Evolutionary conservation across 2,888 invertebrate genomes (phyloP), one percentile per base, ranked within the genome.

Genomic region (Platypus cylindrus): DNA sequence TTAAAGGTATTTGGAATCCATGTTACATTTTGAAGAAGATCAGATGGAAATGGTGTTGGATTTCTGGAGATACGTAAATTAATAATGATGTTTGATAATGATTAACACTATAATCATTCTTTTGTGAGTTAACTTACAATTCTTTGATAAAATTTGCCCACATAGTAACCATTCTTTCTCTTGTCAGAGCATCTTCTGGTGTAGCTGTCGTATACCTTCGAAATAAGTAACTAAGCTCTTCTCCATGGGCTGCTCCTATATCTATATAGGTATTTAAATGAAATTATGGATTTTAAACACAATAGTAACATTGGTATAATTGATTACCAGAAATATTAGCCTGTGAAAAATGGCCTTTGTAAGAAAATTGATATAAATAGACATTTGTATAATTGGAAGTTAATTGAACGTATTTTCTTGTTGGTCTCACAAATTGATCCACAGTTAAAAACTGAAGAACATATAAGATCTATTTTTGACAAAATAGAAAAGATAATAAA

Each of bases 361-460:
- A 44, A 3, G 47, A 34, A 34, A 51, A 50, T 18, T 36, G 29
- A 30, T 50, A 51, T 24, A 41, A 43, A 37, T 49, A 51, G 1
- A 45, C 44, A 14, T 38, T 34, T 3, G 41, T 40, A 20, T 41
- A 30, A 36, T 66, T 62, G 46, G 67, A 64, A 11, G 63, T 53
- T 2, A 62, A 50, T 41, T 67, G 65, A 37, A 65, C 60, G 17
- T 46, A 38, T 25, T 57, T 45, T 16, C 44, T 32, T 14, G 47
- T 56, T 1, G 63, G 54, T 46, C 68, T 67, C 38, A 65, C 59
- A 25, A 49, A 44, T 15, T 56, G 38, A 1, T 62, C 45, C 43
- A 70, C 68, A 9, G 54, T 55, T 1, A 63, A 42, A 41, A 66
- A 70, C 17, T 62, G 55, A 8, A 68, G 49, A n/a, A n/a, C 16